Conservation (phyloP, 2,797 vertebrate genomes). For the Pogonophryne albipinna region DNA sequence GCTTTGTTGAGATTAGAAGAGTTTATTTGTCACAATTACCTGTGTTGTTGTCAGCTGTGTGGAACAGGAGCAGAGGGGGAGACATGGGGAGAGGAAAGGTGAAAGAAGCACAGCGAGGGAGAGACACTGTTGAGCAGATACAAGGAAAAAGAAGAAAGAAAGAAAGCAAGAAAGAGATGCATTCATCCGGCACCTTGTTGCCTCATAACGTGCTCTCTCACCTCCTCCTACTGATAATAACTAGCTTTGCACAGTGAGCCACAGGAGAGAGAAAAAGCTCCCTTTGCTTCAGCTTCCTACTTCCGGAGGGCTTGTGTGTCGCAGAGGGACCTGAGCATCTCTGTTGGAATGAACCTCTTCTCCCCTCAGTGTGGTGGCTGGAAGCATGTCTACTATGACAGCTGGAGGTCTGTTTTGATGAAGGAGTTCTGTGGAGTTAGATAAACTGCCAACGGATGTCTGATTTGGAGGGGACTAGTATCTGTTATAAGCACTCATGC, state of each 20-base stretch:
- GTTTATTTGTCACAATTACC: conserved; percentile 88
- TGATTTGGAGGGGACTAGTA: conserved; percentile 61
- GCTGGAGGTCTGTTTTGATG: conserved; percentile 78
- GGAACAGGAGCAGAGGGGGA: conserved; percentile 30
- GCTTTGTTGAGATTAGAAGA: conserved; percentile 86
- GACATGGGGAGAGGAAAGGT: conserved; percentile 47
- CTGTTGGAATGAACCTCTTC: conserved; percentile 69
- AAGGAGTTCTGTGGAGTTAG: conserved; percentile 71
- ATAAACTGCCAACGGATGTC: conserved; percentile 78
- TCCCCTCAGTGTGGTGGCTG: conserved; percentile 68
- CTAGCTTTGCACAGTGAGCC: conserved; percentile 68
- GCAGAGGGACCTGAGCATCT: conserved; percentile 58
- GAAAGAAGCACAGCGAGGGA: conserved; percentile 35
- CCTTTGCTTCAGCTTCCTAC: conserved; percentile 63
- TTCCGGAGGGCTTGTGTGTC: conserved; percentile 63
- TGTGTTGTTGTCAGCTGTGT: conserved; percentile 77
- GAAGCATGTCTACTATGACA: conserved; percentile 72
- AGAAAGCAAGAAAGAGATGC: conserved; percentile 47
- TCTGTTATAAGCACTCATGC: conserved; percentile 58
- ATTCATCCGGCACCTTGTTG: conserved; percentile 55
- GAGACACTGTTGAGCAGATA: conserved; percentile 19
- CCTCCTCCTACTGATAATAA: conserved; percentile 69
- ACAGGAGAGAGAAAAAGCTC: conserved; percentile 66
- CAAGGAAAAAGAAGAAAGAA: conserved; percentile 28
- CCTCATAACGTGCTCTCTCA: conserved; percentile 60